Percentiles rank a stretch among this genome's conserved stretches.
These are phyloP conservation scores for Pherbina coryleti DNA, from an alignment of 2,888 invertebrate genomes.

Conservation along the genomic window DNA sequence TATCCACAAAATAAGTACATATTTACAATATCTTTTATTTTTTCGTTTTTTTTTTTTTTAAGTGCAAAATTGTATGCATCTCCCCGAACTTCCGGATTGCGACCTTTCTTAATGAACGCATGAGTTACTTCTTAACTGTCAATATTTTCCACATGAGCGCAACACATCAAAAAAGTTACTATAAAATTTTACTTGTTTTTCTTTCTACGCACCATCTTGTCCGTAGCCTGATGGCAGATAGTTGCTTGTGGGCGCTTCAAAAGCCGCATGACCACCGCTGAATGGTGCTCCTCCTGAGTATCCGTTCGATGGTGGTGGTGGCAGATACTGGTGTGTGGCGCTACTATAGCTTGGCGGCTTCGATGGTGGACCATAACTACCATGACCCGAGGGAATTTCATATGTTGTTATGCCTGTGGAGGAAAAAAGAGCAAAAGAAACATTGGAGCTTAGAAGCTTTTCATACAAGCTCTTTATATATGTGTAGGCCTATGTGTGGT, in stretches of 20 bases:
- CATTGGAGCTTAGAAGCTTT: too few relatives aligned
- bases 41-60: too few relatives aligned
- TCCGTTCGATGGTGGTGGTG: slow-evolving; percentile 56
- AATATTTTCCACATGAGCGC: slow-evolving; percentile 6
- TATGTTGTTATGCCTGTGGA: slow-evolving; percentile 66
- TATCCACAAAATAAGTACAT: too few relatives aligned
- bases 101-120: neutral
- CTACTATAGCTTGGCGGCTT: slow-evolving; percentile 66
- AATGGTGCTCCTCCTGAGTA: slow-evolving; percentile 62
- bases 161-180: slow-evolving; percentile 15
- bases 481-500: neutral
- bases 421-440: slow-evolving; percentile 32
- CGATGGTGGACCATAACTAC: slow-evolving; percentile 67
- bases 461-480: neutral
- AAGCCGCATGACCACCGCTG: slow-evolving; percentile 64
- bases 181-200: slow-evolving; percentile 4
- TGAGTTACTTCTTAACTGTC: neutral
- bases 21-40: too few relatives aligned
- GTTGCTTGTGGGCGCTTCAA: slow-evolving; percentile 65
- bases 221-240: slow-evolving; percentile 64
- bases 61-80: too few relatives aligned
- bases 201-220: slow-evolving; percentile 65
- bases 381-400: slow-evolving; percentile 64
- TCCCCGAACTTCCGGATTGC: neutral
- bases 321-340: slow-evolving; percentile 65